These are phyloP conservation scores for Calliphora vicina DNA, from an alignment of 1,140 invertebrate genomes.

Conservation along the genomic window DNA sequence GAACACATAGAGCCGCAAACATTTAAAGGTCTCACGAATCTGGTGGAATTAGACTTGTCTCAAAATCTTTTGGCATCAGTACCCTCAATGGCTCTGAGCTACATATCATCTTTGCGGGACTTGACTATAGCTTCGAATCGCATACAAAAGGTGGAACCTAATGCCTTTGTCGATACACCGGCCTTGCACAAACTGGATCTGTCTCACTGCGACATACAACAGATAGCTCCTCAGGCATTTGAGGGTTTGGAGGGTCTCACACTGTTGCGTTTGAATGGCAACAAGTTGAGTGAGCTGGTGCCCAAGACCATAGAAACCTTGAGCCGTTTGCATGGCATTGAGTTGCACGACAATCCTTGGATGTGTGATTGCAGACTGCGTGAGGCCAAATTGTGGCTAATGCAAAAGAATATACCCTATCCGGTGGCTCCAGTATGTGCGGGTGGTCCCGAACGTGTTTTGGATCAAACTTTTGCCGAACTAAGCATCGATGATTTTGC, in stretches of 20 bases:
- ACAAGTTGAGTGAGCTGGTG: conserved; percentile 76
- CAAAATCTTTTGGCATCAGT: conserved; percentile 81
- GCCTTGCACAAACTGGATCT: conserved; percentile 85
- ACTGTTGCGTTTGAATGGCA: conserved; percentile 82
- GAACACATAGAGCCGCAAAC: conserved; percentile 84
- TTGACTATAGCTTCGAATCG: conserved; percentile 82
- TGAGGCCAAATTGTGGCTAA: conserved; percentile 84
- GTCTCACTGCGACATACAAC: conserved; percentile 80
- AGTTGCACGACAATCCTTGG: conserved; percentile 92
- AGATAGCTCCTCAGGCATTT: conserved; percentile 80
- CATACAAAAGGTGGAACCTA: conserved; percentile 77
- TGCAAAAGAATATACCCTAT: conserved; percentile 82
- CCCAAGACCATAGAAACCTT: conserved; percentile 77
- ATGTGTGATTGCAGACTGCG: conserved; percentile 86
- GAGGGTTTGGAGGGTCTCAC: conserved; percentile 81
- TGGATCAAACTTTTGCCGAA: conserved; percentile 76
- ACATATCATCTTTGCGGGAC: conserved; percentile 82
- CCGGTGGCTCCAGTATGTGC: conserved; percentile 79
- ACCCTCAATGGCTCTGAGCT: conserved; percentile 78
- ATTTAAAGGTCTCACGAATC: conserved; percentile 83
- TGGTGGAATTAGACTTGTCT: conserved; percentile 87
- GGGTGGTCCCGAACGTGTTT: conserved; percentile 72
- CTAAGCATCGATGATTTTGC: conserved; percentile 85
- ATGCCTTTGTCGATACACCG: conserved; percentile 78
- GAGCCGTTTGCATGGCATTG: conserved; percentile 79